Conservation (phyloP, 2,888 invertebrate genomes). For the Cordilura impudica region DNA sequence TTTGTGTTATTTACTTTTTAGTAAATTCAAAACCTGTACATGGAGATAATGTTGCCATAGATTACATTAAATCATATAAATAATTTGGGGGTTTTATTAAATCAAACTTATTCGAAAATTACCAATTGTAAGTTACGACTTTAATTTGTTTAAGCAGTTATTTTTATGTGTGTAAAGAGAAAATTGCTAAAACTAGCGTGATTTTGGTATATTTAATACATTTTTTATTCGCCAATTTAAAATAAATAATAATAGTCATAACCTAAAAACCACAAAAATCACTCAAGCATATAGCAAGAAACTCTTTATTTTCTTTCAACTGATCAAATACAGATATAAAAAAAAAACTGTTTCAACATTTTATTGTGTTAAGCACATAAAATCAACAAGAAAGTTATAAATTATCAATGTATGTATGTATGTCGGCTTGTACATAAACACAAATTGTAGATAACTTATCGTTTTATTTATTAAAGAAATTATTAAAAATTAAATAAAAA, state of each 20-base stretch:
- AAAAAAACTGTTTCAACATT: constrained; percentile 39
- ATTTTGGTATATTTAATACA: constrained; percentile 13
- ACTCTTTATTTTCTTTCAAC: constrained; percentile 51
- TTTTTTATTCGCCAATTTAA: constrained; percentile 14
- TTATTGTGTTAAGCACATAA: constrained; percentile 13
- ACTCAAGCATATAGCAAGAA: constrained; percentile 46
- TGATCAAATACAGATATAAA: background rate
- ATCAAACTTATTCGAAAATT: no score
- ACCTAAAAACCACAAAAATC: constrained; percentile 59
- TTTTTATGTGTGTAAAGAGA: background rate
- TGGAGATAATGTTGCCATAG: no score
- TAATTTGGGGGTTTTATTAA: no score
- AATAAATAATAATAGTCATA: constrained; percentile 49
- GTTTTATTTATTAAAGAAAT: constrained; percentile 9
- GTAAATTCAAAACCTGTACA: no score
- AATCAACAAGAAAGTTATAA: background rate
- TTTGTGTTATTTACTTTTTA: no score
- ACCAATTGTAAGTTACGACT: no score
- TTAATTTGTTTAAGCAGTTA: background rate
- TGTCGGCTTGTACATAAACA: no score
- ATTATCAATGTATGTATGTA: constrained; percentile 8
- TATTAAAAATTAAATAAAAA: background rate
- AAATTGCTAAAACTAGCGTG: constrained; percentile 51
- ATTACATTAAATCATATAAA: no score
- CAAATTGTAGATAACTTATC: background rate